Percentiles rank a stretch among this genome's conserved stretches.
Conservation (phyloP, 2,113 vertebrate species). For the Rhineura floridana region DNA sequence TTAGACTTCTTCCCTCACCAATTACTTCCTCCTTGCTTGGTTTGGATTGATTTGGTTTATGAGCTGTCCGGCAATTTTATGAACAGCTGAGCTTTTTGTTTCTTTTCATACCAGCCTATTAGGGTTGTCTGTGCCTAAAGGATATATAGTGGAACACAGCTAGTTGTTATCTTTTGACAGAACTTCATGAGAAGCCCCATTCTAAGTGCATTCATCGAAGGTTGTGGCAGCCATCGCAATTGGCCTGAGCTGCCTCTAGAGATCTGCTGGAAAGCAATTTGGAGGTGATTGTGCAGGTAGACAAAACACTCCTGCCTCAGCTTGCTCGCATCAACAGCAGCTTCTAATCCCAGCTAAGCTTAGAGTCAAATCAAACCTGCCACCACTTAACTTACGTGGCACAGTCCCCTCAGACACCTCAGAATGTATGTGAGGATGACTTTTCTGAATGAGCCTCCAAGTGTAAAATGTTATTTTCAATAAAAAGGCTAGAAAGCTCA, state of each 20-base stretch:
- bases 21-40: background rate
- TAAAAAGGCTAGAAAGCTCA: background rate
- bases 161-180: slow-evolving; percentile 62
- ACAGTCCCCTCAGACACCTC: background rate
- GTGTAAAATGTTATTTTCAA: background rate
- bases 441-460: background rate
- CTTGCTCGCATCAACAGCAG: slow-evolving; percentile 62
- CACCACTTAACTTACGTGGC: background rate
- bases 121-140: slow-evolving; percentile 49
- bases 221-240: slow-evolving; percentile 43
- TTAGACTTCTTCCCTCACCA: slow-evolving; percentile 35
- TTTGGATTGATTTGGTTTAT: slow-evolving; percentile 31
- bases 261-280: slow-evolving; percentile 64
- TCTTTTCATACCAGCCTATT: slow-evolving; percentile 46
- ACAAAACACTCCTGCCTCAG: slow-evolving; percentile 45
- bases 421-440: background rate
- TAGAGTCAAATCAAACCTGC: background rate
- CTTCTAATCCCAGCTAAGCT: slow-evolving; percentile 61
- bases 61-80: slow-evolving; percentile 19
- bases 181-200: slow-evolving; percentile 65
- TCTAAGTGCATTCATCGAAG: slow-evolving; percentile 65
- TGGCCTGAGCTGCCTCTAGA: slow-evolving; percentile 59
- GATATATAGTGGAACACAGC: slow-evolving; percentile 41
- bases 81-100: slow-evolving; percentile 23
- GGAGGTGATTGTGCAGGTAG: slow-evolving; percentile 62